These are phyloP conservation scores for Drosophila novamexicana DNA, from an alignment of 1,140 invertebrate genomes.

Conservation along the genomic window DNA sequence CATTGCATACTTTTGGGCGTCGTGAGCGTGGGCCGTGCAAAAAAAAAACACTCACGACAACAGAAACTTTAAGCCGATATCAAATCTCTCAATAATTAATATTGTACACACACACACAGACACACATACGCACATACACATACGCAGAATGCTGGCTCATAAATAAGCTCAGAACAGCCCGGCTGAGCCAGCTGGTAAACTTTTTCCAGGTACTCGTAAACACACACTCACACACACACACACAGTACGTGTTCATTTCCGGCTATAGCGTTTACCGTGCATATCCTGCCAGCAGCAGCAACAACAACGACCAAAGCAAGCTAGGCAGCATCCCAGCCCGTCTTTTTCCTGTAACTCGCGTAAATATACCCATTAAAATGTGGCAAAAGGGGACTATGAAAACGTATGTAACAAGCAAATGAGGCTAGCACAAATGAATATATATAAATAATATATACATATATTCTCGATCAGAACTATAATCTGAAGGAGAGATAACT, in stretches of 20 bases:
- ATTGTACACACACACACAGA: conserved; percentile 48
- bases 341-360: conserved; percentile 8
- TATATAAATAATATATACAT: background rate
- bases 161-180: conserved; percentile 59
- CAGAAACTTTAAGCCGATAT: conserved; percentile 78
- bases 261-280: conserved; percentile 77
- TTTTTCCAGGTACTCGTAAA: conserved; percentile 41
- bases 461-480: background rate
- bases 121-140: conserved; percentile 17
- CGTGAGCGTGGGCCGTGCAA: background rate
- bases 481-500: too few relatives aligned
- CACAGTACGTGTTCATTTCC: conserved; percentile 75
- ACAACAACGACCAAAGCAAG: background rate
- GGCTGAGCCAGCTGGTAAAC: conserved; percentile 60
- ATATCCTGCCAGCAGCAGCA: conserved; percentile 61
- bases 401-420: background rate
- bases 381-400: background rate
- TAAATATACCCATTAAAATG: conserved; percentile 1
- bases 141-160: conserved; percentile 48
- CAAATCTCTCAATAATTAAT: conserved; percentile 82
- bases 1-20: conserved; percentile 21
- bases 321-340: conserved; percentile 56
- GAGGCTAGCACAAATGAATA: too few relatives aligned
- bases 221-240: conserved; percentile 16
- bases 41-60: conserved; percentile 53